Conservation (phyloP, 2,888 invertebrate genomes). For the Caenorhabditis sp. region DNA sequence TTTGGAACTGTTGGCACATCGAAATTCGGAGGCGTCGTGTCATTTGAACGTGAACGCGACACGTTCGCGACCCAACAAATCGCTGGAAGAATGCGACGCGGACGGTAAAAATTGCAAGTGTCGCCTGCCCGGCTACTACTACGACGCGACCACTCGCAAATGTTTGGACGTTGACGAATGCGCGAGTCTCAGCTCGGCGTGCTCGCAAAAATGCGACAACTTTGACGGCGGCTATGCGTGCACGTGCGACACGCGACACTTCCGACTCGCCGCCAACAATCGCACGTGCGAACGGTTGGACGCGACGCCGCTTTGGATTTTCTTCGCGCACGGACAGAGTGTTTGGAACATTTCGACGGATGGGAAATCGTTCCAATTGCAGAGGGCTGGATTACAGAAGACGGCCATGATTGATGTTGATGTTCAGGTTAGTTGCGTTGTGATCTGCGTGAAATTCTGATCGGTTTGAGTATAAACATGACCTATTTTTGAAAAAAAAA, state of each 20-base stretch:
- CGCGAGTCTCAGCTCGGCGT: slow-evolving; percentile 71
- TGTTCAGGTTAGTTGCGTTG: slow-evolving; percentile 43
- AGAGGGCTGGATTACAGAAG: slow-evolving; percentile 90
- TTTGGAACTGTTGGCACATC: slow-evolving; percentile 39
- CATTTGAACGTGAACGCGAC: slow-evolving; percentile 38
- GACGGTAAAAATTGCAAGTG: slow-evolving; percentile 53
- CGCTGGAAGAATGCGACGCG: slow-evolving; percentile 54
- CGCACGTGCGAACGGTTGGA: slow-evolving; percentile 87
- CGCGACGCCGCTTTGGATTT: slow-evolving; percentile 70
- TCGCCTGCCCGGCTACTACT: slow-evolving; percentile 47
- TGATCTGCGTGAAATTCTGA: not conserved
- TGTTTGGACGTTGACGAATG: slow-evolving; percentile 45
- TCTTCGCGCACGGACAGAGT: slow-evolving; percentile 87
- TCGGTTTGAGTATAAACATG: not conserved
- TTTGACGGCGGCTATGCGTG: slow-evolving; percentile 93
- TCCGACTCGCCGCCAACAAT: slow-evolving; percentile 82
- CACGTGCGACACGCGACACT: slow-evolving; percentile 89
- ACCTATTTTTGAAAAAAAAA: not conserved
- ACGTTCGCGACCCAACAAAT: slow-evolving; percentile 30
- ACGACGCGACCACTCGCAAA: slow-evolving; percentile 46
- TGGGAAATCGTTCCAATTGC: slow-evolving; percentile 85
- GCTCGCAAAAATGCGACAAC: slow-evolving; percentile 92
- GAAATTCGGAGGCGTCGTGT: slow-evolving; percentile 37
- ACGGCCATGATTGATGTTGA: slow-evolving; percentile 93
- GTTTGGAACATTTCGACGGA: slow-evolving; percentile 93